Evolutionary conservation across 92 coral and sea anemone species (phyloP), one percentile per base, ranked within the genome.

Genomic region (Palythoa heliodiscus): DNA sequence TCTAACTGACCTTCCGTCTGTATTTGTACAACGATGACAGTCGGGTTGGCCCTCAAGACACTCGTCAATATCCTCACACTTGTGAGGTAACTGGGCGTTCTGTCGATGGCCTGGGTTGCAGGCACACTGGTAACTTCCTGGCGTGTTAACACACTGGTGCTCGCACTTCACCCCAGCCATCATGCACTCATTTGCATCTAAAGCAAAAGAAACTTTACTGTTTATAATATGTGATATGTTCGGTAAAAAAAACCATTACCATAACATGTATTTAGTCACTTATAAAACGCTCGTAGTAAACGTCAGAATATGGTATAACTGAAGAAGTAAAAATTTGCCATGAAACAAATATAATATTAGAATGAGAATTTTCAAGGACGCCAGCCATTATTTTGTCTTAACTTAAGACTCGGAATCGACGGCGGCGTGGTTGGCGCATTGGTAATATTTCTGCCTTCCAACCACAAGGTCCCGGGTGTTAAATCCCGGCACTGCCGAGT

Each of bases 131-230:
- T 75, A 97, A 64, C 97, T 87, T 3, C 99, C 99, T 1, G 99
- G 98, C 15, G 89, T 88, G 73, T 97, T 97, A 23, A 95, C 91
- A 64, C 99, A 97, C 29, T 83, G 77, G 78, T 97, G 99, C 23
- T 95, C 93, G 77, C 99, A 97, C 79, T 90, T 85, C 20, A 88
- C 93, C 12, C 95, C 96, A 60, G 98, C 98, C 93, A 96, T 70
- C 91, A 93, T 81, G 72, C 99, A 97, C 82, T 97, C 99, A 86
- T 97, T 91, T 71, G 77, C 77, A 86, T 94, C 99, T 97, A 91
- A 47, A 82, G 66, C 47, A 50, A 23, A 88, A 43, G 75, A 73
- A 14, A 23, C 6, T 3, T 43, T 43, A 43, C 4, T 43, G 35
- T 29, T 29, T 29, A 29, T 29, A 6, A 58, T 58, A 16, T 15